These are phyloP conservation scores for Alexandromys oeconomus DNA, from an alignment of 2,797 vertebrate species.

Conservation along the genomic window DNA sequence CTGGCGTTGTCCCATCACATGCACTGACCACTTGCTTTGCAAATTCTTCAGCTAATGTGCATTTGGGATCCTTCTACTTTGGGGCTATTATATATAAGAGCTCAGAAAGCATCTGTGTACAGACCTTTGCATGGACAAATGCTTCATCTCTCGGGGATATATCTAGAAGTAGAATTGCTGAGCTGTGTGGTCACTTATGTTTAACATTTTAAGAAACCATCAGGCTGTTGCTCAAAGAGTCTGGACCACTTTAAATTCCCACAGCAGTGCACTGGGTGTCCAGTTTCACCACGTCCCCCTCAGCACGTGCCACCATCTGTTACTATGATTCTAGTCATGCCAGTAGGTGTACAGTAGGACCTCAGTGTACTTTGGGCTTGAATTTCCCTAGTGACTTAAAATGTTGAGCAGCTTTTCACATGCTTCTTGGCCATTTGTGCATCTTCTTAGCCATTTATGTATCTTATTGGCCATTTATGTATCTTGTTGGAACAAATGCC, in stretches of 20 bases:
- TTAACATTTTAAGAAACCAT: not conserved
- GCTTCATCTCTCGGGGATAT: not conserved
- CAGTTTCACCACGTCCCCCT: not conserved
- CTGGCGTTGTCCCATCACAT: not conserved
- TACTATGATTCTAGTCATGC: not conserved
- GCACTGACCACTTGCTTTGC: not conserved
- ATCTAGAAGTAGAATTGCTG: not conserved
- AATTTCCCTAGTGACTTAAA: not conserved
- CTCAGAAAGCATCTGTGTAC: not conserved
- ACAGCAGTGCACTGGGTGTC: not conserved
- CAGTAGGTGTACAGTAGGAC: not conserved
- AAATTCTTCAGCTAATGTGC: not conserved
- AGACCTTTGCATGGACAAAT: not conserved
- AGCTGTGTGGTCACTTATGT: not conserved
- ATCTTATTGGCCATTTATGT: not conserved
- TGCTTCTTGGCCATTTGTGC: not conserved
- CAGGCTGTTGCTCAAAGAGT: not conserved
- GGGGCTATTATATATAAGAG: not conserved
- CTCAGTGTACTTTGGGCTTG: not conserved
- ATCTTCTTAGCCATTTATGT: not conserved
- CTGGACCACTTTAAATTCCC: not conserved
- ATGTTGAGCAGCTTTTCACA: not conserved
- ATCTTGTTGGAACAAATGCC: not conserved
- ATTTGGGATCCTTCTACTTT: not conserved
- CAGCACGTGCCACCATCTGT: not conserved